Evolutionary conservation across 2,113 vertebrate genomes (phyloP).

Genomic region (Paraplagusia blochii): DNA sequence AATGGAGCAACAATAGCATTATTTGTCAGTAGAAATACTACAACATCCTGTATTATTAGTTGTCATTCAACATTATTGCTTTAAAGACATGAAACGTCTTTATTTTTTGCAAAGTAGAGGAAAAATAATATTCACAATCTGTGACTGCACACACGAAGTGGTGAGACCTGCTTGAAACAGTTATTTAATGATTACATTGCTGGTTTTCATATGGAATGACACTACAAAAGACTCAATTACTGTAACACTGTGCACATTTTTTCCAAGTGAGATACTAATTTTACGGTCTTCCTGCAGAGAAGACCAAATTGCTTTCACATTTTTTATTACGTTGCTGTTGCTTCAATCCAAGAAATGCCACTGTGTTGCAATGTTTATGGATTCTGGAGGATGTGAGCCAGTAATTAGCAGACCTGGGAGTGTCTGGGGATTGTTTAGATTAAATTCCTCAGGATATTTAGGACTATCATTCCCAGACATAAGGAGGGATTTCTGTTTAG

Average conservation of each 20-base stretch:
- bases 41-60: too few relatives aligned
- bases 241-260: not conserved
- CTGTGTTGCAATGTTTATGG: constrained; percentile 31
- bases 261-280: not conserved
- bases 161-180: not conserved
- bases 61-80: too few relatives aligned
- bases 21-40: too few relatives aligned
- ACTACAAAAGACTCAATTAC: not conserved
- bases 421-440: constrained; percentile 43
- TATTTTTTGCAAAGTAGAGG: not conserved
- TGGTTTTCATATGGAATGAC: not conserved
- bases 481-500: not conserved
- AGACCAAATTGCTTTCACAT: constrained; percentile 4
- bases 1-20: too few relatives aligned
- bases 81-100: too few relatives aligned
- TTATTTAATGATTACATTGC: constrained; percentile 1
- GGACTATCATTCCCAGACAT: not conserved
- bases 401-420: constrained; percentile 39
- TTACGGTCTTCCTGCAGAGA: not conserved
- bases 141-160: not conserved
- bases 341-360: constrained; percentile 2
- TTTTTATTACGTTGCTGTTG: constrained; percentile 6
- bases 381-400: constrained; percentile 30
- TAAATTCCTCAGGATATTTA: constrained; percentile 29
- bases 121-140: not conserved